Base-by-base conservation (phyloP, 1,140 invertebrate species). In the Drosophila repletoides region DNA sequence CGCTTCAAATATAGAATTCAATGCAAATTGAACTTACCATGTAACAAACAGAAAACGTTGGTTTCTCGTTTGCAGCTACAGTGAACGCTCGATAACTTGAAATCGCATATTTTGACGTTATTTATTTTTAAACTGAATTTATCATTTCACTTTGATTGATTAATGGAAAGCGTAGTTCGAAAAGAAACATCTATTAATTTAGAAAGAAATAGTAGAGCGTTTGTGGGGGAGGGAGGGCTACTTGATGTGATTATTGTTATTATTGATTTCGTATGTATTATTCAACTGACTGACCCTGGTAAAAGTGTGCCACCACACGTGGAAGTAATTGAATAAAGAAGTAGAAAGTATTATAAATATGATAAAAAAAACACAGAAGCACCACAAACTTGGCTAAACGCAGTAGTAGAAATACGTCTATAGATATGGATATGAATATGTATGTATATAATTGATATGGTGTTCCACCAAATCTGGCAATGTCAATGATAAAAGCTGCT, bases 251-350 rank as follows among this genome's bases (percentile, higher is more conserved):
- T 22, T 22, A 33, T 56, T 60, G 24, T 43, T 52, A 19, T 26
- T 53, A 63, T 53, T 53, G 48, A 63, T 63, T 63, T 36, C 7
- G 4, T 10, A 49, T 36, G 5, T 19, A 17, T 19, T 59, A 59
- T 38, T 60, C 12, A 41, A 17, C 0, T 17, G 5, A 24, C 9
- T 38, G 5, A 5, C 7, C 2, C 4, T 6, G 33, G 7, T 24
- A 36, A 41, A 40, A 31, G 7, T 22, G 34, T 28, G 34, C 40
- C 40, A 33, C 14, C 4, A 12, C 33, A 29, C 38, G n/a, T 12
- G n/a, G 6, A 26, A 5, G 5, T 21, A 34, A 9, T 38, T 43
- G 6, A 53, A 43, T 53, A 63, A 63, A 53, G 3, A 52, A 33
- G 21, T 14, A 2, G 5, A 7, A 12, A 24, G 21, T 5, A 48